Evolutionary conservation across 2,888 invertebrate genomes (phyloP).

Genomic region (Cheilosia vernalis): DNA sequence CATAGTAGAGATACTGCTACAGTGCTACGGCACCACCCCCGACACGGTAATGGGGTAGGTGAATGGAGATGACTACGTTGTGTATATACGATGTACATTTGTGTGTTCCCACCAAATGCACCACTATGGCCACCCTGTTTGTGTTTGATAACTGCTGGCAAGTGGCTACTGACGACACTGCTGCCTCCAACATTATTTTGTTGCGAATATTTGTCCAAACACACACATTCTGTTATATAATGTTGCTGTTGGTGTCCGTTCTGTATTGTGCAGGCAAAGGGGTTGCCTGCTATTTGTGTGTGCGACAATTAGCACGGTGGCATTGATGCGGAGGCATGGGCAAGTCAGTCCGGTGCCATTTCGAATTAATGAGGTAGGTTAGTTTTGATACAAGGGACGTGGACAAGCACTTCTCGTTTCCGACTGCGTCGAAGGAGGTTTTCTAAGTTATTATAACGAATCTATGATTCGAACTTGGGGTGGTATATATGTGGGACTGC

Average conservation of each 20-base stretch:
- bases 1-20: constrained; percentile 14
- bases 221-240: constrained; percentile 50
- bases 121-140: constrained; percentile 62
- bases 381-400: background rate
- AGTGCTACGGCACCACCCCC: background rate
- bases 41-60: background rate
- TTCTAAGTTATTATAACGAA: too few species aligned
- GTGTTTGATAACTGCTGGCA: constrained; percentile 65
- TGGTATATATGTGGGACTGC: too few species aligned
- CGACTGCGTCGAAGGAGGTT: background rate
- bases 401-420: background rate
- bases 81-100: background rate
- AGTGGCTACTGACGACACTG: background rate
- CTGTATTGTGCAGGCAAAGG: background rate
- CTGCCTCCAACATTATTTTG: constrained; percentile 57
- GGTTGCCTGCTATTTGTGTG: constrained; percentile 17
- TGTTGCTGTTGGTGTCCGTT: constrained; percentile 17
- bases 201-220: constrained; percentile 67
- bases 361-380: constrained; percentile 49
- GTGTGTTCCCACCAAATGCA: constrained; percentile 32
- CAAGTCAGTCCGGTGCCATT: background rate
- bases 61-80: background rate
- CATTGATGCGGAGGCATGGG: background rate
- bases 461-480: too few species aligned
- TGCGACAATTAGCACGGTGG: constrained; percentile 20